phyloP scores from a whole-genome alignment of 2,797 vertebrate genomes.

The Coreius guichenoti region DNA sequence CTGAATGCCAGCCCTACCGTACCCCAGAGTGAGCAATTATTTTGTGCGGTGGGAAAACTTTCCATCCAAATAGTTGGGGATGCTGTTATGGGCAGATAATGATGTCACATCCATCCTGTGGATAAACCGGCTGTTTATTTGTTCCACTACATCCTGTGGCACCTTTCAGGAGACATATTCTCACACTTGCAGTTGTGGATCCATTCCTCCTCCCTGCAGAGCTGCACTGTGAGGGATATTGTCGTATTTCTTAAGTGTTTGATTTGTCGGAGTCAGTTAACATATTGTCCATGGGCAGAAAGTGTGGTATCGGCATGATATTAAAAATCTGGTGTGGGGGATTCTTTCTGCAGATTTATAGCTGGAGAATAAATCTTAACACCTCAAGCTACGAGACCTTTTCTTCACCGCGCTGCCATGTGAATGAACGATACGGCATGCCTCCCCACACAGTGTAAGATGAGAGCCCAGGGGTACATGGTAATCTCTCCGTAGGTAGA shows the following conservation, averaged over 20 bases:
- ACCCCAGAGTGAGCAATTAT: conserved; percentile 43
- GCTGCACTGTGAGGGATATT: conserved; percentile 74
- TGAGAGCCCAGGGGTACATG: conserved; percentile 44
- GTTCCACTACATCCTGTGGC: background rate
- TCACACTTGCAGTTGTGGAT: conserved; percentile 4
- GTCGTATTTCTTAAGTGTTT: conserved; percentile 74
- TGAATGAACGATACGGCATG: conserved; percentile 17
- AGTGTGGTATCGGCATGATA: conserved; percentile 48
- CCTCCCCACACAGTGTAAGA: conserved; percentile 39
- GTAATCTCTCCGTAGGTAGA: conserved; percentile 57
- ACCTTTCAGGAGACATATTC: conserved; percentile 25
- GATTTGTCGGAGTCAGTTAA: conserved; percentile 77
- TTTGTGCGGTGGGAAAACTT: conserved; percentile 46
- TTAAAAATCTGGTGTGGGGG: conserved; percentile 48
- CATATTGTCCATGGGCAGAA: conserved; percentile 61
- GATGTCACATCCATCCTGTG: conserved; percentile 30
- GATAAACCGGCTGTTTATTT: conserved; percentile 47
- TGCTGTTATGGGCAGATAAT: conserved; percentile 42
- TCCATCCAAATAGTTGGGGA: conserved; percentile 41
- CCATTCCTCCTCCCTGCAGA: conserved; percentile 40
- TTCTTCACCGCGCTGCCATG: conserved; percentile 36
- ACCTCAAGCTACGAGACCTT: conserved; percentile 18
- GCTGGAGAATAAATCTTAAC: conserved; percentile 48
- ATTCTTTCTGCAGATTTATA: conserved; percentile 44
- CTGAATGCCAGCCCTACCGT: conserved; percentile 8